Base-by-base conservation (phyloP, 1,140 invertebrate genomes). In the Thaumatotibia leucotreta region DNA sequence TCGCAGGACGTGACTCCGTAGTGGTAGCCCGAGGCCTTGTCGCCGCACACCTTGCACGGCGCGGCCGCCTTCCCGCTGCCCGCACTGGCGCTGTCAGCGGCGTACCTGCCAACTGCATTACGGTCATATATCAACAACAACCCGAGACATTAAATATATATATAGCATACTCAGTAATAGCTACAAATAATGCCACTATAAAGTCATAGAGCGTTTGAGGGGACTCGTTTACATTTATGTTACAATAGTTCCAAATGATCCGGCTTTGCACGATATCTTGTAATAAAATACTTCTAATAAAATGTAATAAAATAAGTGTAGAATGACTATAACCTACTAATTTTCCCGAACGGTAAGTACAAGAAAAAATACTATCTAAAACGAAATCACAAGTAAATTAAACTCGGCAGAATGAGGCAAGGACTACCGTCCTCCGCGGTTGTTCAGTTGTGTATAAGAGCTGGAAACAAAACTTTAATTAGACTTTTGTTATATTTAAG, bases 1-100 rank as follows among this genome's bases (percentile, higher is more conserved):
- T 99, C 99, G 92, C 99, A 99, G 64, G 98, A 99, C 79, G 99
- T 99, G 69, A 99, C 98, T 29, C 98, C 99, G 94, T 99, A 99
- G 91, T 99, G 98, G 91, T 99, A 99, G 24, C 99, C 99, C 62
- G 97, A 99, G 52, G 99, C 98, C 88, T 99, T 99, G 92, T 99
- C 99, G 27, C 98, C 98, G 91, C 99, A 99, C n/a, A 99, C 98
- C 79, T 98, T 96, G 89, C 99, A 99, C 32, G 97, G 95, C 70
- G 98, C 96, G 89, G 97, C 98, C 52, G 96, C 95, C 87, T 97
- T 98, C 67, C 93, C 93, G n/a, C 67, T 54, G 9, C 69, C 74
- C 4, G 68, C 76, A 31, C 67, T 73, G 10, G 77, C 75, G 68
- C 79, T 85, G 64, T 85, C 85, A 11, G 79, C 77, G 22, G 67